Conservation (phyloP, 2,888 invertebrate genomes). For the Acleris emargana region DNA sequence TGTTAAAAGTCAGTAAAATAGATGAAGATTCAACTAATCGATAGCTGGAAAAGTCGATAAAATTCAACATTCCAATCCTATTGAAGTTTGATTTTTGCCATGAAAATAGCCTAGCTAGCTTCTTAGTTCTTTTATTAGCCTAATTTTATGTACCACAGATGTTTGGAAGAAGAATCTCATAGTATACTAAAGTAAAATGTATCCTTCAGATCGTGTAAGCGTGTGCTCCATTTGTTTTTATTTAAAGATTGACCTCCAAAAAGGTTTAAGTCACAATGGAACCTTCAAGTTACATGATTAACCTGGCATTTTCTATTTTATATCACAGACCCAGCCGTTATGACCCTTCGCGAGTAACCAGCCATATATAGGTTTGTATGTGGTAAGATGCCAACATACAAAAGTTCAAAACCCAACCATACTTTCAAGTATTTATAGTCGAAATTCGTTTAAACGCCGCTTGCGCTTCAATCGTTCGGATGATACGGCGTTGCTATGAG, state of each 20-base stretch:
- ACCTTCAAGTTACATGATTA: constrained; percentile 53
- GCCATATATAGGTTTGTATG: constrained; percentile 80
- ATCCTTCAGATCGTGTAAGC: too few species aligned
- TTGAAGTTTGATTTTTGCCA: too few species aligned
- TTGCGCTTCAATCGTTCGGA: neutral
- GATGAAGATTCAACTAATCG: too few species aligned
- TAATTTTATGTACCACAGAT: too few species aligned
- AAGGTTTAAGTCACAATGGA: constrained; percentile 38
- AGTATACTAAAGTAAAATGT: too few species aligned
- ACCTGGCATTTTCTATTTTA: constrained; percentile 73
- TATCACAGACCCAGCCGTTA: constrained; percentile 75
- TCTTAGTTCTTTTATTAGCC: too few species aligned
- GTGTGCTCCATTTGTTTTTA: too few species aligned
- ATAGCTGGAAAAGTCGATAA: too few species aligned
- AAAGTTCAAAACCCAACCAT: constrained; percentile 40
- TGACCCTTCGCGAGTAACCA: constrained; percentile 59
- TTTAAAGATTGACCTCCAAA: constrained; percentile 41
- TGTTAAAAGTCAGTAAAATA: too few species aligned
- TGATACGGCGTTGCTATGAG: neutral
- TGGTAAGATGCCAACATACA: constrained; percentile 83
- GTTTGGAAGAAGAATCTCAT: too few species aligned
- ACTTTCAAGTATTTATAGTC: constrained; percentile 28
- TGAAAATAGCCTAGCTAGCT: too few species aligned
- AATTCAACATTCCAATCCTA: too few species aligned
- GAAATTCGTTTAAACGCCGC: constrained; percentile 8